Evolutionary conservation across 2,888 invertebrate species (phyloP).

Genomic region (Rotaria sp.): DNA sequence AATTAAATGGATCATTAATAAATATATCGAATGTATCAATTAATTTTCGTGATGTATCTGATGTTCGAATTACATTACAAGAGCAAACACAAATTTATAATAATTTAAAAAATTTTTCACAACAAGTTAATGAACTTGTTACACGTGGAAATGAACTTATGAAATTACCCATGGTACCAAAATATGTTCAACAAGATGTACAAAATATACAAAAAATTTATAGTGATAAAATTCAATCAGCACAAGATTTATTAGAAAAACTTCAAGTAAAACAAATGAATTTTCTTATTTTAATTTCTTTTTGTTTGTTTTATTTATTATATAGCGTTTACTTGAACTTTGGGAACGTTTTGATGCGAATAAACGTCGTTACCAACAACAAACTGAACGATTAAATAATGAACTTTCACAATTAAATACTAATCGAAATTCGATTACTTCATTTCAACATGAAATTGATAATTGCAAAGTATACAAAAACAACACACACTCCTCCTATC

Average conservation of each 20-base stretch:
- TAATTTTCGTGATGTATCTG: not conserved
- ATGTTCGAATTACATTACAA: not conserved
- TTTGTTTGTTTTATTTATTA: too few species aligned
- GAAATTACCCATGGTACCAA: not conserved
- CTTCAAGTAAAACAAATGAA: not conserved
- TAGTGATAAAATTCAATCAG: not conserved
- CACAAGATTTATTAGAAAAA: constrained; percentile 12
- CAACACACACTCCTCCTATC: not conserved
- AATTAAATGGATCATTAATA: not conserved
- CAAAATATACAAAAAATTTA: not conserved
- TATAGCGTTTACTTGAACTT: not conserved
- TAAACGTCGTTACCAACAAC: constrained; percentile 6
- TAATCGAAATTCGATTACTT: not conserved
- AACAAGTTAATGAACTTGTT: not conserved
- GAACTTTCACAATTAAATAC: not conserved
- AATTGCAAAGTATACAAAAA: not conserved
- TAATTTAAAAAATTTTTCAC: not conserved
- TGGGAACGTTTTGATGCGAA: constrained; percentile 14
- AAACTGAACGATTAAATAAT: not conserved
- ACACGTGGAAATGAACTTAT: not conserved
- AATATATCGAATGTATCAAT: not conserved
- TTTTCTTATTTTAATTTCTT: too few species aligned
- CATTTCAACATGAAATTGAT: not conserved
- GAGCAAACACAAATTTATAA: not conserved
- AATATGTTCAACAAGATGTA: constrained; percentile 20